Base-by-base conservation (phyloP, 1,140 invertebrate genomes). In the Drosophila bifasciata region DNA sequence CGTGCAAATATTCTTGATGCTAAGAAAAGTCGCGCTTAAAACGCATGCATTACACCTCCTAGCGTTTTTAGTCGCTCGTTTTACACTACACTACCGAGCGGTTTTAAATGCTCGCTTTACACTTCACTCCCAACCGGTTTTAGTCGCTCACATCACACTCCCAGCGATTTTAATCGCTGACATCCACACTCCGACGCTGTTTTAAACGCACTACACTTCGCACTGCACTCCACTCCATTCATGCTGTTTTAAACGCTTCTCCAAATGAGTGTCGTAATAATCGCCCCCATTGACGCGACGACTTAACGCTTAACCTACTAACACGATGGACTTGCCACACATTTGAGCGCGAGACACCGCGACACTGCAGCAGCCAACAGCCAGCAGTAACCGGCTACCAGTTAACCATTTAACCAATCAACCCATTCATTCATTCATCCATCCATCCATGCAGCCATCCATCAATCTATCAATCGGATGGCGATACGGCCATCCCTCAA, bases 251-350 rank as follows among this genome's bases (percentile, higher is more conserved):
- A 46, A 70, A 41, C 55, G 49, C 56, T 59, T 32, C 44, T 53
- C 53, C 63, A 16, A 50, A 59, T 41, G 32, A 55, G 55, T 72
- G 67, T 45, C 48, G 69, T 79, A 79, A 79, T 61, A 68, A 71
- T 59, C 21, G 59, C 52, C 46, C 63, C 16, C 32, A 36, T 36
- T 36, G 32, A 36, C 32, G 32, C 11, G 32, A 36, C 32, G 32
- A n/a, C 11, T 36, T 51, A 67, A 66, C 66, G 50, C 86, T 85
- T 85, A 85, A 85, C 81, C 83, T 76, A 85, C 81, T 77, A 77
- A 85, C 81, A 81, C 52, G 13, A 17, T 49, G 23, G 39, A 61
- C 58, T 61, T 61, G 58, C 58, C 36, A 17, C 62, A 68, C 51
- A 68, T 55, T 45, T 4, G 32, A 1, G 11, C 11, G 49, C 36